Evolutionary conservation across 1,140 invertebrate species (phyloP), one percentile per base, ranked within the genome.

Genomic region (Bactericera cockerelli): DNA sequence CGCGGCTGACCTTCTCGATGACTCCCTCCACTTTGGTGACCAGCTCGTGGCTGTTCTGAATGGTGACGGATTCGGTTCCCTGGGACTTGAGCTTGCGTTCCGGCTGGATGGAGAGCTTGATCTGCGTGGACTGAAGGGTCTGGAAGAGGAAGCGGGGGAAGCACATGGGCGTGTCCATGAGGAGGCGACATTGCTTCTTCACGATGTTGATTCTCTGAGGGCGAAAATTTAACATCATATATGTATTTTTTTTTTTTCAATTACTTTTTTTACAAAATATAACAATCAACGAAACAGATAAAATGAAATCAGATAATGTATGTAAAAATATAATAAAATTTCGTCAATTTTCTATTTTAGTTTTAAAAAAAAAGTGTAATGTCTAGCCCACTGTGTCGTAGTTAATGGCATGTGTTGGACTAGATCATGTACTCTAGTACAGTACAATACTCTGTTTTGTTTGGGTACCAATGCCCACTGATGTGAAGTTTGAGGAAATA

Each of bases 141-240:
- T 94, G 90, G 74, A 91, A 94, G 69, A 91, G 91, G 67, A 85
- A 92, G 33, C 92, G 75, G 16, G 92, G 88, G 64, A 87, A 79
- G 36, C 83, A 79, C 8, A 89, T 69, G 22, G 82, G 80, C 16
- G 82, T 78, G 59, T 75, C 76, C 31, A 80, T 75, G 33, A 89
- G 68, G n/a, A 82, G 72, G 38, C 79, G 75, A 1, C 83, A 80
- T 59, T 83, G 80, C 38, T 79, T 76, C 60, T 82, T 75, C 21
- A 90, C 71, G 25, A 80, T 77, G 56, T 82, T 79, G 6, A 87
- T 79, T 72, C 87, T 81, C 81, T 86, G 68, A n/a, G 72, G 70
- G n/a, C n/a, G n/a, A n/a, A n/a, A n/a, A n/a, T 56, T 64, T 64
- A 59, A 62, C 57, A 33, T 63, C 55, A 59, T 14, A n/a, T 33